These are phyloP conservation scores for Dione juno DNA, from an alignment of 2,888 invertebrate species.

Conservation along the genomic window DNA sequence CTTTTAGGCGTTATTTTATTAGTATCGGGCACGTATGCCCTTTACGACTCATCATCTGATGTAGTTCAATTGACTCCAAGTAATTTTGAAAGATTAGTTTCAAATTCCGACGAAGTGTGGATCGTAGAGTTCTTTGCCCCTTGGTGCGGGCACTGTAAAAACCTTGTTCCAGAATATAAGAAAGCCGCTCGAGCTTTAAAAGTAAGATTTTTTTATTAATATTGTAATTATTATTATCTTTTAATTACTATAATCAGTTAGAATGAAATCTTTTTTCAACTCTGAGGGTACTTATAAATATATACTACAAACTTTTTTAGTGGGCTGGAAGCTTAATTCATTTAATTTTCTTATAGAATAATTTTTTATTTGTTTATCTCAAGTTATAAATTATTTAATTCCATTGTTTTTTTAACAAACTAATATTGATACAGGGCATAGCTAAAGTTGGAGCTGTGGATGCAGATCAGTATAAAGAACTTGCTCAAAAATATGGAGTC, in stretches of 20 bases:
- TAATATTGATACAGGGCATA: conserved; percentile 86
- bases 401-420: conserved; percentile 21
- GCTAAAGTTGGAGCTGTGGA: conserved; percentile 97
- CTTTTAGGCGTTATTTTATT: conserved; percentile 71
- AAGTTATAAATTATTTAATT: not conserved
- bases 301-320: not conserved
- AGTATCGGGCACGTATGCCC: conserved; percentile 65
- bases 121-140: conserved; percentile 98
- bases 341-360: not conserved
- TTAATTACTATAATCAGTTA: too few relatives aligned
- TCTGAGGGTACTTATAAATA: not conserved
- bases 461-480: conserved; percentile 93
- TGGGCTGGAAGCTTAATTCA: not conserved
- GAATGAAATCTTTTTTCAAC: too few relatives aligned
- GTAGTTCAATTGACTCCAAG: conserved; percentile 93
- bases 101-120: conserved; percentile 94
- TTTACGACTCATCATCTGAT: conserved; percentile 88
- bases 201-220: conserved; percentile 72
- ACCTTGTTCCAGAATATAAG: conserved; percentile 95
- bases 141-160: conserved; percentile 97
- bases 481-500: conserved; percentile 91
- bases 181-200: conserved; percentile 96
- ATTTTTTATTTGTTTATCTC: not conserved
- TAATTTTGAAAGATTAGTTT: conserved; percentile 94
- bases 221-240: not conserved